A percentile compares a stretch with the other conserved stretches of the same genome.
These are phyloP conservation scores for Lophura nycthemera DNA, from an alignment of 2,113 vertebrate genomes.

Conservation along the genomic window DNA sequence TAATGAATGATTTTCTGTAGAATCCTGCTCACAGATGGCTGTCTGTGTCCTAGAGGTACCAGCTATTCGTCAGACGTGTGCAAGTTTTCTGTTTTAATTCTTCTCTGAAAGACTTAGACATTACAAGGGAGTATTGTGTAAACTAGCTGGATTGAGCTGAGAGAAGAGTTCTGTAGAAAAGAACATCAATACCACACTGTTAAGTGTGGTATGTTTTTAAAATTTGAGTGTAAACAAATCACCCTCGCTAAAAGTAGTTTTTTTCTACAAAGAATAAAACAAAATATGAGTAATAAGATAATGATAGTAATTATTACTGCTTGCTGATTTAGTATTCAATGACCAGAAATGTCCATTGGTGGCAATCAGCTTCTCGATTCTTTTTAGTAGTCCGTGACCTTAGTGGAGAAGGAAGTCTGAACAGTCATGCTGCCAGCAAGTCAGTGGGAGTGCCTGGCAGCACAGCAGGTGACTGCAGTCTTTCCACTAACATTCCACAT, in stretches of 20 bases:
- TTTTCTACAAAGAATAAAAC: not conserved
- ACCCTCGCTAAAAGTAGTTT: not conserved
- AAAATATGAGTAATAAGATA: not conserved
- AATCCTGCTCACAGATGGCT: not conserved
- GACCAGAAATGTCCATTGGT: not conserved
- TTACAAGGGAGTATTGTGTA: not conserved
- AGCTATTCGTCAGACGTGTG: not conserved
- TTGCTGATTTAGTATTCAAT: not conserved
- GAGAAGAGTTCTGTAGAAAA: not conserved
- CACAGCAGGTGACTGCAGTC: not conserved
- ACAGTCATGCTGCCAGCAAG: not conserved
- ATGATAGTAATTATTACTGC: not conserved
- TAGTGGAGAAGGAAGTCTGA: not conserved
- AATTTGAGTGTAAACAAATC: not conserved
- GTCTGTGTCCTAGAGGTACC: not conserved
- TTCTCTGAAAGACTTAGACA: not conserved
- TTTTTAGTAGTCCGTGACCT: not conserved
- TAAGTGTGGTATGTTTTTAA: not conserved
- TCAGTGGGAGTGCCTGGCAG: not conserved
- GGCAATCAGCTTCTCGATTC: not conserved
- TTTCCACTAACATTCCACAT: not conserved
- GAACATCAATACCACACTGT: not conserved
- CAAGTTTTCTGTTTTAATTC: not conserved
- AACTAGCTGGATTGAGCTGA: not conserved
- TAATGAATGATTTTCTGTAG: not conserved